A percentile compares a stretch with the other conserved stretches of the same genome.
These are phyloP conservation scores for Lasioglossum marginatum DNA, from an alignment of 2,888 invertebrate species.

Conservation along the genomic window DNA sequence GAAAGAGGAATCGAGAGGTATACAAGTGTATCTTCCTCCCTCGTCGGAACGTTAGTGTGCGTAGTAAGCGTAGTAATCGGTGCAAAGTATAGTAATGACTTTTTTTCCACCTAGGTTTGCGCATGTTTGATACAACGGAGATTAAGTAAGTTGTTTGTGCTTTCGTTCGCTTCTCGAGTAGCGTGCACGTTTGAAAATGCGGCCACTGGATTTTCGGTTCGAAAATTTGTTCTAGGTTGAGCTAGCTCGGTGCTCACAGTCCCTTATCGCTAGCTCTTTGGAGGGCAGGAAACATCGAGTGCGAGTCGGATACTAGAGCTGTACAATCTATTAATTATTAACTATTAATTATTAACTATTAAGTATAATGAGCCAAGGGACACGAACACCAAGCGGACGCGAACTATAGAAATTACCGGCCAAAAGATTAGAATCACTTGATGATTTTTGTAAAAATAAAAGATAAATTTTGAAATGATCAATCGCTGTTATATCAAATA, in stretches of 20 bases:
- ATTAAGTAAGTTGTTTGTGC: neutral
- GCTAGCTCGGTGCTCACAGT: neutral
- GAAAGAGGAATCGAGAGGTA: neutral
- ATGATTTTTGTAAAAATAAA: too few species aligned
- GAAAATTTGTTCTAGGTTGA: neutral
- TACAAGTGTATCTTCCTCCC: neutral
- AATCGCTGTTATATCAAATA: too few species aligned
- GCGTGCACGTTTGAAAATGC: neutral
- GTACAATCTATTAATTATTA: too few species aligned
- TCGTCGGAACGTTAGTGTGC: neutral
- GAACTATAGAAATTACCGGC: neutral
- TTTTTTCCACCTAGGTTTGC: neutral
- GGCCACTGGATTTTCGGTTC: neutral
- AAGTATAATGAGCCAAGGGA: neutral
- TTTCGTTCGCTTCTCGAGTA: neutral
- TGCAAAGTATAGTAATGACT: neutral
- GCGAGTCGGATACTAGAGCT: neutral
- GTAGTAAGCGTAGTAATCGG: neutral
- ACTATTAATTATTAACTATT: too few species aligned
- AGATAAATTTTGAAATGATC: too few species aligned
- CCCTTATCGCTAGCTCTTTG: neutral
- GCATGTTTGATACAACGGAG: neutral
- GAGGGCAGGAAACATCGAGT: neutral
- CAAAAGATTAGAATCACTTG: too few species aligned
- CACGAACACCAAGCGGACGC: neutral